Evolutionary conservation across 2,888 invertebrate genomes (phyloP), one percentile per base, ranked within the genome.

Genomic region (Cataglyphis cursor): DNA sequence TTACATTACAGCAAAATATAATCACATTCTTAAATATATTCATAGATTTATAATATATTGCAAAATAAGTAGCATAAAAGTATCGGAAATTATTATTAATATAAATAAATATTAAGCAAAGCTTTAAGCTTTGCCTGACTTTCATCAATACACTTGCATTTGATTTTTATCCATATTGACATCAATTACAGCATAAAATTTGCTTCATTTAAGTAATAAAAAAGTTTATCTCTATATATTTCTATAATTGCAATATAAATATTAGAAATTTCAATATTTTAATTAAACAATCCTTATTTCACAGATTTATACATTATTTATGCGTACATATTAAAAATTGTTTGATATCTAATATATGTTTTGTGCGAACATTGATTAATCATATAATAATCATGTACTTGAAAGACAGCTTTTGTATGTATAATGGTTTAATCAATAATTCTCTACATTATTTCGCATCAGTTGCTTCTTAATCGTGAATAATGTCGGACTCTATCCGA

Each of bases 361-460:
- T 75, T 24, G 12, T 15, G 21, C 8, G 8, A 12, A 2, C 18
- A 51, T 38, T 35, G 31, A 64, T 64, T 41, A 21, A 64, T 48
- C 10, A 24, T 28, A 41, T 51, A 64, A 51, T 51, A 64, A 75
- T 41, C 9, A 35, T 18, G 6, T 76, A 64, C 3, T 64, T 83
- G 38, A 74, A 73, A 51, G 24, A 51, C 48, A 83, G 75, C 51
- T 84, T 82, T 86, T 62, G 54, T 51, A 81, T 81, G 54, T 44
- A 48, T 73, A 68, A 70, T 84, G 62, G 61, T 61, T 82, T 78
- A 83, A 85, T 86, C 81, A 83, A 83, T 75, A 85, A 78, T 81
- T 51, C 83, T 76, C 74, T 84, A 57, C 41, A 76, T 85, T 85
- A 82, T 86, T 82, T 82, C 31, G 31, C 64, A 57, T 72, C 61